phyloP scores from a whole-genome alignment of 1,140 invertebrate genomes.

The Apocrypta bakeri region DNA sequence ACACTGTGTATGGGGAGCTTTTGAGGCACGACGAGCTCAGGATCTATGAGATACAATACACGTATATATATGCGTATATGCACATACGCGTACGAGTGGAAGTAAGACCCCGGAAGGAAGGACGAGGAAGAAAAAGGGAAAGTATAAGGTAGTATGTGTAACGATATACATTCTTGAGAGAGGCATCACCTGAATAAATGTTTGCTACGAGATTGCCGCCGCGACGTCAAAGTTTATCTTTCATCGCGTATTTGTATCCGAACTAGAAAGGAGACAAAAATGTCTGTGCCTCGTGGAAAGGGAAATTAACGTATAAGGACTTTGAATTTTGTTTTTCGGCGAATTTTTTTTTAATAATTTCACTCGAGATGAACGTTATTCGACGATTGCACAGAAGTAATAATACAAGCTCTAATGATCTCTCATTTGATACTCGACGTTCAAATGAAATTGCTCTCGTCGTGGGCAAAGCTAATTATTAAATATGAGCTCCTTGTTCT shows the following conservation, averaged over 20 bases:
- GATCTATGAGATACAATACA: neutral
- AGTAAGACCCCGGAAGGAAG: neutral
- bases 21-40: neutral
- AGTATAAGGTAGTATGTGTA: neutral
- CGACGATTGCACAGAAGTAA: neutral
- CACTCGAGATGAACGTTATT: neutral
- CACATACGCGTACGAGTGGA: neutral
- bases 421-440: neutral
- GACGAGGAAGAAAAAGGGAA: no score
- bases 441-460: neutral
- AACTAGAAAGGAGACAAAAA: no score
- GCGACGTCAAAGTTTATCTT: neutral
- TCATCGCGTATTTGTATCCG: no score
- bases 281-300: no score
- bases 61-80: no score
- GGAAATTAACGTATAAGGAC: no score
- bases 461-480: neutral
- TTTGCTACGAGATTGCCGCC: no score
- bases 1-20: neutral
- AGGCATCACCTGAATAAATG: no score
- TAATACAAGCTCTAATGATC: neutral
- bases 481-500: neutral
- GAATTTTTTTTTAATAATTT: neutral
- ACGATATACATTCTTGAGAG: neutral
- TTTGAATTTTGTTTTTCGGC: no score